phyloP scores from a whole-genome alignment of 2,888 invertebrate species.

The Idaea biselata region DNA sequence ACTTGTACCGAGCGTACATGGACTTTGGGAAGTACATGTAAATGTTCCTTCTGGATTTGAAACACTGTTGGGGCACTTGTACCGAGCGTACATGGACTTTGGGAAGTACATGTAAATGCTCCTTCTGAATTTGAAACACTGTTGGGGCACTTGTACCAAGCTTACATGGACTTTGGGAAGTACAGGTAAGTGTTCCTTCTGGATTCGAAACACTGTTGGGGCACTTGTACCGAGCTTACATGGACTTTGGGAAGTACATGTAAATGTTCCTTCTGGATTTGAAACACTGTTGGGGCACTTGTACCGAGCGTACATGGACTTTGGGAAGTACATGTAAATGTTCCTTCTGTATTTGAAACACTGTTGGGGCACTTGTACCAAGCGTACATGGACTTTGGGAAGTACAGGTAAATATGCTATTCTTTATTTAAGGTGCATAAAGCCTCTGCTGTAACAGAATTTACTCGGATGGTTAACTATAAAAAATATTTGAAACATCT shows the following conservation, averaged over 20 bases:
- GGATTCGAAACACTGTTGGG: too few relatives aligned
- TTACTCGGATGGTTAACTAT: too few relatives aligned
- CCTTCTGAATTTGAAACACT: too few relatives aligned
- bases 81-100: background rate
- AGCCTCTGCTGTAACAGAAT: too few relatives aligned
- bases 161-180: background rate
- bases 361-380: too few relatives aligned
- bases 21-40: slow-evolving; percentile 78
- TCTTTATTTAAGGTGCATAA: too few relatives aligned
- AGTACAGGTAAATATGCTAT: too few relatives aligned
- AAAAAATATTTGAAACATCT: too few relatives aligned
- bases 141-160: slow-evolving; percentile 74
- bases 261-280: too few relatives aligned
- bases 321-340: background rate
- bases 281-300: too few relatives aligned
- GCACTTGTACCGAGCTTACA: background rate
- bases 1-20: slow-evolving; percentile 49
- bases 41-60: slow-evolving; percentile 17
- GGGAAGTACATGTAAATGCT: slow-evolving; percentile 78
- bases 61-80: slow-evolving; percentile 74
- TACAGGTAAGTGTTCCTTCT: slow-evolving; percentile 79
- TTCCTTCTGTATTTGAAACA: too few relatives aligned
- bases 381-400: background rate
- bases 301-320: background rate
- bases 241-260: background rate